These are phyloP conservation scores for Sitodiplosis mosellana DNA, from an alignment of 1,140 invertebrate species.

Conservation along the genomic window DNA sequence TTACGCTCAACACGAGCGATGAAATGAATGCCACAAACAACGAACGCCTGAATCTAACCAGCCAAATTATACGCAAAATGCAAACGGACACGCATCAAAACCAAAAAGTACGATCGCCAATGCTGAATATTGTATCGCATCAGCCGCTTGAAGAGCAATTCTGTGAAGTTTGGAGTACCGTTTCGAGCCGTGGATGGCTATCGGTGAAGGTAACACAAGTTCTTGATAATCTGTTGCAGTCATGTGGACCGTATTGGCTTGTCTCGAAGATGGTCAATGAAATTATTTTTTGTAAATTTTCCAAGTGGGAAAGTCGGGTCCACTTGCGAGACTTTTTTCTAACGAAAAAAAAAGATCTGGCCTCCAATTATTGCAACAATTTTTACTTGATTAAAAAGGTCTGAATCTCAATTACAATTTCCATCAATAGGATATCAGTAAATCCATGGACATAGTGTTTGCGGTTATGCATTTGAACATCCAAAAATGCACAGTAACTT, in stretches of 20 bases:
- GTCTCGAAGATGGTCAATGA: conserved; percentile 62
- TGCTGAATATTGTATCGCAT: conserved; percentile 44
- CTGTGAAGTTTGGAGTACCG: conserved; percentile 48
- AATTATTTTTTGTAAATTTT: conserved; percentile 40
- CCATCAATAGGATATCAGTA: conserved; percentile 32
- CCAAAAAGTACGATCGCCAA: conserved; percentile 42
- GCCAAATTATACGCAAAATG: conserved; percentile 72
- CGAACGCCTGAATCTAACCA: conserved; percentile 37
- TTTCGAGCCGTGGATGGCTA: conserved; percentile 60
- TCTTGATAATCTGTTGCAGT: conserved; percentile 64
- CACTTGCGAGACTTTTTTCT: too few species aligned
- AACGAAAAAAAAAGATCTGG: too few species aligned
- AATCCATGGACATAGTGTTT: conserved; percentile 64
- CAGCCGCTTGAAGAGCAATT: conserved; percentile 60
- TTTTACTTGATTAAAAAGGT: too few species aligned
- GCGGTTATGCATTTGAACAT: conserved; percentile 80
- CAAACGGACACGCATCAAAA: conserved; percentile 62
- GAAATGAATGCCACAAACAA: neutral
- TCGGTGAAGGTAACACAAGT: conserved; percentile 60
- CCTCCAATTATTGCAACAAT: too few species aligned
- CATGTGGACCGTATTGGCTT: conserved; percentile 75
- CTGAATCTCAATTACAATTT: too few species aligned
- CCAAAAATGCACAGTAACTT: conserved; percentile 61
- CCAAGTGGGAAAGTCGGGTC: conserved; percentile 6
- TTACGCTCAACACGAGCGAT: conserved; percentile 29